Percentiles rank a stretch among this genome's conserved stretches.
Evolutionary conservation across 2,797 vertebrate genomes (phyloP).

Genomic region (Lutjanus argentimaculatus): DNA sequence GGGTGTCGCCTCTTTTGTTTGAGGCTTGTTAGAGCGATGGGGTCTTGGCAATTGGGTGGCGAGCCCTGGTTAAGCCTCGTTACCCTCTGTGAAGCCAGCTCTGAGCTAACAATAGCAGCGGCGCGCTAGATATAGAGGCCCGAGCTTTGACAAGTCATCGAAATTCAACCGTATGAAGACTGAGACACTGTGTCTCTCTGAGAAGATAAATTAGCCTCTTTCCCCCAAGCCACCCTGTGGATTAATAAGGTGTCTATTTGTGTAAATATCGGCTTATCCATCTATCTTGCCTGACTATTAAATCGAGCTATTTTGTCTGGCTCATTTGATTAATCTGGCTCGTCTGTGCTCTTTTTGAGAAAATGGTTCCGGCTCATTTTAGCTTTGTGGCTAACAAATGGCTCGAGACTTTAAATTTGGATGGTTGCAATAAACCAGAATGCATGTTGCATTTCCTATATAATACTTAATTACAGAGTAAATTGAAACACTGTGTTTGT

Average conservation of each 20-base stretch:
- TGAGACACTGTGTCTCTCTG: conserved; percentile 26
- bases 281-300: neutral
- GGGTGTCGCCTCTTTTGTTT: conserved; percentile 50
- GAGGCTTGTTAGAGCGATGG: conserved; percentile 52
- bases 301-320: conserved; percentile 11
- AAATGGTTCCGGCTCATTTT: conserved; percentile 9
- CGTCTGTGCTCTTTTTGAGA: neutral
- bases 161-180: conserved; percentile 67
- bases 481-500: neutral
- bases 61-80: conserved; percentile 58
- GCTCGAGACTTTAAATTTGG: conserved; percentile 10
- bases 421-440: neutral
- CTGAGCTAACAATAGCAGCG: conserved; percentile 76
- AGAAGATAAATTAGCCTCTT: conserved; percentile 26
- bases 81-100: conserved; percentile 59
- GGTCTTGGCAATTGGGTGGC: conserved; percentile 47
- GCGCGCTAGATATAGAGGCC: conserved; percentile 66
- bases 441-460: neutral
- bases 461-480: neutral
- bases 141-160: conserved; percentile 59
- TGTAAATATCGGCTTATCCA: conserved; percentile 20
- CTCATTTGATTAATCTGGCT: conserved; percentile 38
- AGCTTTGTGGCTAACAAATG: conserved; percentile 1
- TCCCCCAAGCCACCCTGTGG: neutral
- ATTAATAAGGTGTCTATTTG: conserved; percentile 28